Conservation (phyloP, 2,113 vertebrate species). For the Calonectris borealis region DNA sequence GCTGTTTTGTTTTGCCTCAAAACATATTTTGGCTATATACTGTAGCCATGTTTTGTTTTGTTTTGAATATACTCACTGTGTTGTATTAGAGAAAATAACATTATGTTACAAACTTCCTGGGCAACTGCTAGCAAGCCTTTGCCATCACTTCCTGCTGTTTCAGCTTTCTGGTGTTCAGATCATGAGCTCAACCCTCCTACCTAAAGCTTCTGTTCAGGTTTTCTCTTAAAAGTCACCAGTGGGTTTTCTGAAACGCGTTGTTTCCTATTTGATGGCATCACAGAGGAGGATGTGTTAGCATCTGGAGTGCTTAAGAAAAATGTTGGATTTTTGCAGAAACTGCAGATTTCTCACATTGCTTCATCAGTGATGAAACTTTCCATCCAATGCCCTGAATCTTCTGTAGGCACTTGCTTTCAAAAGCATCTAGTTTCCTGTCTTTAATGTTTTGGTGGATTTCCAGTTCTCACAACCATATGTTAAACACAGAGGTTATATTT, state of each 20-base stretch:
- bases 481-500: slow-evolving; percentile 16
- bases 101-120: background rate
- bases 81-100: background rate
- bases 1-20: background rate
- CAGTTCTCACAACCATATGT: slow-evolving; percentile 24
- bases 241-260: background rate
- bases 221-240: background rate
- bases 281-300: background rate
- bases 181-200: background rate
- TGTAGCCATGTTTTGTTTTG: background rate
- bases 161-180: background rate
- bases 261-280: background rate
- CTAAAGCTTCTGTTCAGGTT: background rate
- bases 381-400: background rate
- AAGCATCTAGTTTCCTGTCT: background rate
- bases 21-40: background rate
- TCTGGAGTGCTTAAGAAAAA: slow-evolving; percentile 12
- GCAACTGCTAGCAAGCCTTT: background rate
- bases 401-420: background rate
- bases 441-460: slow-evolving; percentile 23
- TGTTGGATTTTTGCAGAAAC: background rate
- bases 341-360: slow-evolving; percentile 17
- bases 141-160: background rate
- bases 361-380: background rate
- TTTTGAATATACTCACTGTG: background rate